Evolutionary conservation across 2,113 vertebrate species (phyloP).

Genomic region (Mesocricetus auratus): DNA sequence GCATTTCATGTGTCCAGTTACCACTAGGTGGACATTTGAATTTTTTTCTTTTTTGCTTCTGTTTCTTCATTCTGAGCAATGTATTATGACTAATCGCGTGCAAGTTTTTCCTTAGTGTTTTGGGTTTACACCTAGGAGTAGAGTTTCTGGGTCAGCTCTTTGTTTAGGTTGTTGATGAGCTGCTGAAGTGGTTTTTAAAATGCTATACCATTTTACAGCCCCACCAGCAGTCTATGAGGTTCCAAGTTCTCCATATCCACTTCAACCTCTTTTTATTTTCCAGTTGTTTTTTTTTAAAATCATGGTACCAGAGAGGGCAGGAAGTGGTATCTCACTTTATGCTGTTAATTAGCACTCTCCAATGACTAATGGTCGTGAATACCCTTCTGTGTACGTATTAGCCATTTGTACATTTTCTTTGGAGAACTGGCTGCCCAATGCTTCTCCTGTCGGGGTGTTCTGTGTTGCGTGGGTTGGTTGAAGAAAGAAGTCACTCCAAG

Average conservation of each 20-base stretch:
- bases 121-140: neutral
- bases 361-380: neutral
- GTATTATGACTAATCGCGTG: neutral
- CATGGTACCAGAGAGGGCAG: neutral
- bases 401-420: constrained; percentile 32
- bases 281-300: constrained; percentile 48
- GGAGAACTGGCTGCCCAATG: constrained; percentile 13
- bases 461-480: neutral
- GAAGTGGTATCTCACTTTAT: neutral
- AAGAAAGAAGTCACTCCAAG: neutral
- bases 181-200: neutral
- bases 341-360: neutral
- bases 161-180: constrained; percentile 48
- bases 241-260: neutral
- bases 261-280: constrained; percentile 6
- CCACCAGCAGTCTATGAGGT: neutral
- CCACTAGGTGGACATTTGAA: neutral
- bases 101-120: neutral
- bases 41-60: neutral
- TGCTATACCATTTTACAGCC: neutral
- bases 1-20: constrained; percentile 40
- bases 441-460: neutral
- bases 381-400: neutral
- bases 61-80: neutral
- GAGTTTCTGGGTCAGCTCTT: constrained; percentile 7